phyloP scores from a whole-genome alignment of 64 coral and sea anemone genomes.

The Montipora cactus region DNA sequence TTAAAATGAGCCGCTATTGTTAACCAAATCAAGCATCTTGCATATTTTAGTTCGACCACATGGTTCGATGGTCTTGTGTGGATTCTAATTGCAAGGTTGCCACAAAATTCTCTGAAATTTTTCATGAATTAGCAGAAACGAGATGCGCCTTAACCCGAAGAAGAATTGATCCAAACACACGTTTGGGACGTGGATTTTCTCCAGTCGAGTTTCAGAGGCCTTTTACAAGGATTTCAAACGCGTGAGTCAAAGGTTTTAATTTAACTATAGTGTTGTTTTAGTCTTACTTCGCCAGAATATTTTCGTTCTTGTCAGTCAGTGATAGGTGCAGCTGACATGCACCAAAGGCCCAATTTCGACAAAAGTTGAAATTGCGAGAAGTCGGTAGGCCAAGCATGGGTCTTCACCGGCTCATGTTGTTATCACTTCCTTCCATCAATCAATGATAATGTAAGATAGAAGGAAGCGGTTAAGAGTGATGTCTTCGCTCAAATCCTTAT shows the following conservation, averaged over 20 bases:
- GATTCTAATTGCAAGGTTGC: neutral
- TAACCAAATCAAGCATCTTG: slow-evolving; percentile 23
- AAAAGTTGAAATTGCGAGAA: too few species aligned
- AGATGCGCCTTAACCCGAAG: neutral
- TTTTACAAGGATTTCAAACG: neutral
- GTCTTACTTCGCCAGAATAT: neutral
- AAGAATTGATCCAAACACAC: neutral
- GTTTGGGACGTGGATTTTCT: neutral
- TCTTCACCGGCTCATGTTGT: neutral
- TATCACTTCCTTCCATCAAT: neutral
- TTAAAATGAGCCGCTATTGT: neutral
- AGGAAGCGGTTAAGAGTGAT: neutral
- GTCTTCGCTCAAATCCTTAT: neutral
- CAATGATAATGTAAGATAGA: neutral
- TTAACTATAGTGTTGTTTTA: neutral
- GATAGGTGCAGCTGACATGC: neutral
- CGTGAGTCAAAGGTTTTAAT: neutral
- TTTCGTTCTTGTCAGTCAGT: neutral
- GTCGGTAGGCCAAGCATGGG: too few species aligned
- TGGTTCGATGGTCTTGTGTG: neutral
- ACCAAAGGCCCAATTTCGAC: too few species aligned
- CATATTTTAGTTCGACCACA: slow-evolving; percentile 47
- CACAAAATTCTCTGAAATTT: slow-evolving; percentile 35
- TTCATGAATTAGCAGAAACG: slow-evolving; percentile 5
- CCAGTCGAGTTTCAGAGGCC: neutral